phyloP scores from a whole-genome alignment of 2,888 invertebrate genomes.

The Noctua comes region DNA sequence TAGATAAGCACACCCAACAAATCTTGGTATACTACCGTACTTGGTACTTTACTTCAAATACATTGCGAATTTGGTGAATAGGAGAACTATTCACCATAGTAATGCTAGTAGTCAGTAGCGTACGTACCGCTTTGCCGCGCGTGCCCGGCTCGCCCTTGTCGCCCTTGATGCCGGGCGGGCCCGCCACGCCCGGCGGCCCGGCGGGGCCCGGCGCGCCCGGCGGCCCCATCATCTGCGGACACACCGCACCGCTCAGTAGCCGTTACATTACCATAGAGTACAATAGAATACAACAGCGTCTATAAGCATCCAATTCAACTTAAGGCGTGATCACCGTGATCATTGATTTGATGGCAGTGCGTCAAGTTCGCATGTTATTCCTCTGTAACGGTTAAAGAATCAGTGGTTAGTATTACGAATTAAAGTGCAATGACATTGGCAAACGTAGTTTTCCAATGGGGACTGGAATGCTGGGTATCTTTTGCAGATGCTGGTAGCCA shows the following conservation, averaged over 20 bases:
- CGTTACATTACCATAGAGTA: neutral
- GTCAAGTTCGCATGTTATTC: neutral
- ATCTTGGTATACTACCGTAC: too few relatives aligned
- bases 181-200: slow-evolving; percentile 93
- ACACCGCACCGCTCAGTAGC: neutral
- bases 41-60: neutral
- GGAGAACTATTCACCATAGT: too few relatives aligned
- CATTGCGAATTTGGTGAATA: neutral
- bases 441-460: neutral
- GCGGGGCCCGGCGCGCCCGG: slow-evolving; percentile 94
- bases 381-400: neutral
- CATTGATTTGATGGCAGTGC: neutral
- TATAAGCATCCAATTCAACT: neutral
- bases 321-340: neutral
- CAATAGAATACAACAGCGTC: neutral
- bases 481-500: neutral
- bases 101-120: neutral
- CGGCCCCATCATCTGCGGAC: slow-evolving; percentile 91
- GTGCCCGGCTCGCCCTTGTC: slow-evolving; percentile 95
- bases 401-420: neutral
- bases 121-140: slow-evolving; percentile 94
- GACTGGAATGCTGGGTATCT: neutral
- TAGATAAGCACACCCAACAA: too few relatives aligned
- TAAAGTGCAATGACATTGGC: neutral
- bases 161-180: slow-evolving; percentile 96